A percentile compares a stretch with the other conserved stretches of the same genome.
phyloP scores from a whole-genome alignment of 2,113 vertebrate genomes.

The Dascyllus trimaculatus region DNA sequence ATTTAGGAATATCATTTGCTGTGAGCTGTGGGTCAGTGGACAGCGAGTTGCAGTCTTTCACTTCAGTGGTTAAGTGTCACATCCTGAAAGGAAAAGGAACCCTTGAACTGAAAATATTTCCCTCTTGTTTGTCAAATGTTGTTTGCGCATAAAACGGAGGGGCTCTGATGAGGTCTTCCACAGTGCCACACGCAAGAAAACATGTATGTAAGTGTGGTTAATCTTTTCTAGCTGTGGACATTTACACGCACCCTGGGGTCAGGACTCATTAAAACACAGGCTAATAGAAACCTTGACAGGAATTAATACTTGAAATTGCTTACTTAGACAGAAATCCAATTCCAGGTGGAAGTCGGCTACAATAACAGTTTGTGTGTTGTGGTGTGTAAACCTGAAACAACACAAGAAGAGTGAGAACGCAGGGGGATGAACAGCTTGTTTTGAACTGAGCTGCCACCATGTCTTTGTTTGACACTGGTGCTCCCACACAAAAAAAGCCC shows the following conservation, averaged over 20 bases:
- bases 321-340: constrained; percentile 30
- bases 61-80: too few species aligned
- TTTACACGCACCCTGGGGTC: constrained; percentile 24
- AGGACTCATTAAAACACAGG: constrained; percentile 26
- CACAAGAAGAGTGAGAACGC: constrained; percentile 21
- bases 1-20: constrained; percentile 33
- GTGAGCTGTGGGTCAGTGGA: constrained; percentile 18
- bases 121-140: constrained; percentile 24
- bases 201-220: constrained; percentile 21
- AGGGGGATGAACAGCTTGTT: constrained; percentile 51
- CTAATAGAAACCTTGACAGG: constrained; percentile 16
- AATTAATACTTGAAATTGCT: constrained; percentile 40
- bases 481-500: constrained; percentile 44
- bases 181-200: constrained; percentile 11
- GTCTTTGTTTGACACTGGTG: constrained; percentile 74
- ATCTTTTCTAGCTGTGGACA: constrained; percentile 24
- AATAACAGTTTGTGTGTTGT: constrained; percentile 25
- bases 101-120: constrained; percentile 25
- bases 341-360: constrained; percentile 29
- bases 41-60: too few species aligned
- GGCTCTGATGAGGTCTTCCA: constrained; percentile 15
- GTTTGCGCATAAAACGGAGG: constrained; percentile 20
- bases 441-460: constrained; percentile 59
- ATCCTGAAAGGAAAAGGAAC: constrained; percentile 39
- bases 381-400: constrained; percentile 39